A percentile compares a stretch with the other conserved stretches of the same genome.
These are phyloP conservation scores for Automeris io DNA, from an alignment of 2,888 invertebrate species.

Conservation along the genomic window DNA sequence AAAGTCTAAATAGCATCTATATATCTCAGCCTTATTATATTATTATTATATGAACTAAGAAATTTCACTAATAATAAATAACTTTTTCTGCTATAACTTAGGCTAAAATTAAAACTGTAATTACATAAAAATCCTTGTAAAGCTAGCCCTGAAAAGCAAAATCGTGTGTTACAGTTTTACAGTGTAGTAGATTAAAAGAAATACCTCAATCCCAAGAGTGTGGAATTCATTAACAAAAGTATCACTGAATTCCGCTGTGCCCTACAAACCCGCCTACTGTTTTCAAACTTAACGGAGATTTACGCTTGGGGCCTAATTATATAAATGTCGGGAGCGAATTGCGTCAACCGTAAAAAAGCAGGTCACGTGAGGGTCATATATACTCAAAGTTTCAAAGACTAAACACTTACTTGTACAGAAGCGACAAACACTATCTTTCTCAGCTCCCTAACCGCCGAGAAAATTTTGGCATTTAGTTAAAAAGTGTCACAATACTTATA, in stretches of 20 bases:
- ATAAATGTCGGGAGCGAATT: constrained; percentile 12
- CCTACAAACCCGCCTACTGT: constrained; percentile 4
- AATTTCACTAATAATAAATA: too few species aligned
- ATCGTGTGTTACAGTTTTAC: too few species aligned
- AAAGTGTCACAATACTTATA: too few species aligned
- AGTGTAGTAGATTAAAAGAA: background rate
- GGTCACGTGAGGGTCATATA: constrained; percentile 19
- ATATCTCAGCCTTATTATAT: too few species aligned
- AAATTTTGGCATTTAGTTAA: too few species aligned
- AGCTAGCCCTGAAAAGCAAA: too few species aligned
- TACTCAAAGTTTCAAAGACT: background rate
- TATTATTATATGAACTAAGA: too few species aligned
- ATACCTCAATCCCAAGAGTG: background rate
- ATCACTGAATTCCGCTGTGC: background rate
- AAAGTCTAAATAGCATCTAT: too few species aligned
- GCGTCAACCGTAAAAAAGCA: constrained; percentile 24
- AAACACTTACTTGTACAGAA: background rate
- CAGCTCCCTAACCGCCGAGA: too few species aligned
- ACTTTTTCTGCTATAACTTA: too few species aligned
- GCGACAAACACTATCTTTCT: background rate
- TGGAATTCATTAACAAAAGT: background rate
- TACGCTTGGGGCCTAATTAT: constrained; percentile 9
- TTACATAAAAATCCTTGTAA: too few species aligned
- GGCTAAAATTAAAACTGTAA: too few species aligned
- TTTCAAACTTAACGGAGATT: constrained; percentile 5